These are phyloP conservation scores for Lacerta bilineata DNA, from an alignment of 2,797 vertebrate species.

Conservation along the genomic window DNA sequence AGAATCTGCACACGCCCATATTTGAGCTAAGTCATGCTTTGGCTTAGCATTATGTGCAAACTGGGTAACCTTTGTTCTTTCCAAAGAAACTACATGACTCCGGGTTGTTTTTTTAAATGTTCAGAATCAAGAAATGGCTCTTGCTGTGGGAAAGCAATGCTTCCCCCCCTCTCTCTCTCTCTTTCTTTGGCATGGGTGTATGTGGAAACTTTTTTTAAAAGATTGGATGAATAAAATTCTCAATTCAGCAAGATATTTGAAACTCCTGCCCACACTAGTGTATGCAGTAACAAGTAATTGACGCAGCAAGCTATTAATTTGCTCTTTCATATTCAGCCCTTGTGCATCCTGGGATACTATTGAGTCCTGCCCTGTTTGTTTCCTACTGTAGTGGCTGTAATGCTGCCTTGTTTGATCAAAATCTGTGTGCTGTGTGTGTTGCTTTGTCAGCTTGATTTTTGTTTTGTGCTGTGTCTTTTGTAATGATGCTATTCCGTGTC, in stretches of 20 bases:
- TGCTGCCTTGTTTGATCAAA: slow-evolving; percentile 66
- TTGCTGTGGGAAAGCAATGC: slow-evolving; percentile 29
- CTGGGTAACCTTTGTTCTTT: slow-evolving; percentile 24
- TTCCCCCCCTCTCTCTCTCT: background rate
- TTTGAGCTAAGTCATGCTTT: too few relatives aligned
- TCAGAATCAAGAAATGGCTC: slow-evolving; percentile 46
- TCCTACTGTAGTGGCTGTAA: slow-evolving; percentile 46
- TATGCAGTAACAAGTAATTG: background rate
- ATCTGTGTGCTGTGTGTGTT: slow-evolving; percentile 57
- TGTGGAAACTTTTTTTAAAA: slow-evolving; percentile 16
- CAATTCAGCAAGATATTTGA: slow-evolving; percentile 27
- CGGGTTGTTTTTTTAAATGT: slow-evolving; percentile 24
- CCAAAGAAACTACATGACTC: slow-evolving; percentile 50
- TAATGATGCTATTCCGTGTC: slow-evolving; percentile 58
- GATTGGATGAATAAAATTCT: slow-evolving; percentile 42
- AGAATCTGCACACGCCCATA: too few relatives aligned
- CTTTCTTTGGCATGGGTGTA: slow-evolving; percentile 21
- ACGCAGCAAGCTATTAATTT: slow-evolving; percentile 41
- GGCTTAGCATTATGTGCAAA: slow-evolving; percentile 26
- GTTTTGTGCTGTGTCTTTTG: slow-evolving; percentile 50
- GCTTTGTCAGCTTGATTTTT: slow-evolving; percentile 65
- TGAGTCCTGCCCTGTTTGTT: slow-evolving; percentile 46
- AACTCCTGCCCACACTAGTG: background rate
- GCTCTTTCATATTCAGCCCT: slow-evolving; percentile 39
- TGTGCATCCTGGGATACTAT: slow-evolving; percentile 49